Evolutionary conservation across 1,140 invertebrate species (phyloP), one percentile per base, ranked within the genome.

Genomic region (Charaxes varanes): DNA sequence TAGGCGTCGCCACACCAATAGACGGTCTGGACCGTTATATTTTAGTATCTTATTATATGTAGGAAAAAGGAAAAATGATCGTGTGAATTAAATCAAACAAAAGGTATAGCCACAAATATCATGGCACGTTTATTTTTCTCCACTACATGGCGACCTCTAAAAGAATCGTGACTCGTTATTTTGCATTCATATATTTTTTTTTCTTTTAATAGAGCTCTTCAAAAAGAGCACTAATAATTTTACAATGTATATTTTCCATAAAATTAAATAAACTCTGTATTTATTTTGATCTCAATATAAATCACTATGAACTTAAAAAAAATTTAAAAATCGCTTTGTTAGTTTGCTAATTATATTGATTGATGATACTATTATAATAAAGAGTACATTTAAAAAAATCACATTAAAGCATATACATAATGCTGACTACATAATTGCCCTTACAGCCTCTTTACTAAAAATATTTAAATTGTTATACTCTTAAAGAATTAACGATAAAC

Each of bases 71-170:
- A n/a, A n/a, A n/a, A n/a, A n/a, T n/a, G n/a, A n/a, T n/a, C 3
- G 8, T 24, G 23, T 24, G 23, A n/a, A 24, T 2, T 8, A 62
- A 70, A 68, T 57, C 40, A 77, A 79, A 77, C 62, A 65, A 69
- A 35, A 45, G 23, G 38, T 30, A 11, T 83, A 83, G 77, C 81
- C 79, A 85, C 81, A 83, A 84, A 85, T 84, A 77, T 83, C 77
- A 84, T 85, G 84, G 84, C 84, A 85, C 84, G 82, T 84, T 85
- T 85, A 84, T 85, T 85, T 82, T 80, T 84, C 76, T 84, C 77
- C 81, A 84, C 84, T 85, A 85, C 84, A 85, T 85, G 84, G 84
- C 82, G 79, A 85, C 71, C 73, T 83, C 81, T 84, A 84, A 84
- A 83, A 84, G 83, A 84, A 84, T 82, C 81, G 70, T 84, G 80